Evolutionary conservation across 2,113 vertebrate genomes (phyloP), one percentile per base, ranked within the genome.

Genomic region (Ia io): DNA sequence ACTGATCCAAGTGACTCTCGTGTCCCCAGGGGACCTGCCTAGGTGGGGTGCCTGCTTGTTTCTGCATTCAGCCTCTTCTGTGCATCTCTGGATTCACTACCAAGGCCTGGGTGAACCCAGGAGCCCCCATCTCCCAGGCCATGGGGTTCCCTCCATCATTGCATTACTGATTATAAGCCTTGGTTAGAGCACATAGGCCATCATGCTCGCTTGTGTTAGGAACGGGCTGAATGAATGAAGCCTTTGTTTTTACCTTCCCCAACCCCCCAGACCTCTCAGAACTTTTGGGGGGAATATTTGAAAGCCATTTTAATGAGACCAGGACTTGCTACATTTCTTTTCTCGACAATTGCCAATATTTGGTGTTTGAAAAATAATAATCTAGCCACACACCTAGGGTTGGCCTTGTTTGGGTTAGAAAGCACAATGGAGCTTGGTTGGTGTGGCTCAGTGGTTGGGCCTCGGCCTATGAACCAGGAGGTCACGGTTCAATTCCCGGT

Each of bases 251-350:
- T 8, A 78, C n/a, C n/a, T 0, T 23, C 23, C 25, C 10, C n/a
- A n/a, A 3, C 42, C 17, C 1, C 71, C 47, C 35, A 69, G 69
- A 65, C 20, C 78, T 83, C 76, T 49, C 42, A 28, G 53, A 30
- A 84, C 30, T 20, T 80, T 32, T 73, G 53, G 49, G 40, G 40
- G 67, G 35, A 25, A 12, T 12, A 74, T 44, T 59, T 59, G 56
- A 95, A 51, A 92, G 59, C 30, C 47, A 10, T 32, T 93, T 93
- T 77, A 69, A 92, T 42, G 63, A 95, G n/a, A 44, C 51, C 71
- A 42, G 37, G 9, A 11, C 42, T 37, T 1, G 4, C 59, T 61
- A 47, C 59, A 44, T 42, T 42, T 84, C 32, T 59, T 22, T 88
- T 56, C 76, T 90, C 0, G 0, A 56, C 30, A 44, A 7, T 2